These are phyloP conservation scores for Scleropages formosus DNA, from an alignment of 2,797 vertebrate genomes.

Conservation along the genomic window DNA sequence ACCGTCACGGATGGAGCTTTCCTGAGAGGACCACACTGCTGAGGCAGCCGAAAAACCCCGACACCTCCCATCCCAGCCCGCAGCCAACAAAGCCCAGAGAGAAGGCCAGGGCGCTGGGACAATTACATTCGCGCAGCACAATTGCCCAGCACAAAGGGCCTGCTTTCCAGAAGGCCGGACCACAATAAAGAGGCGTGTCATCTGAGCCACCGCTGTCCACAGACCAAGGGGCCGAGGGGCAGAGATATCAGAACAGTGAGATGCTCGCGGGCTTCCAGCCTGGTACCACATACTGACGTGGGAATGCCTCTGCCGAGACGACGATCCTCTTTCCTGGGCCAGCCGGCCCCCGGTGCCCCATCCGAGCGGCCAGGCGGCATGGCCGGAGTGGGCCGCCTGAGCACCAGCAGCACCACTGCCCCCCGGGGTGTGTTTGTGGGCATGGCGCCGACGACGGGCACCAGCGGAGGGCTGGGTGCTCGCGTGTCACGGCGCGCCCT, in stretches of 20 bases:
- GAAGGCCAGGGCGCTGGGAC: conserved; percentile 26
- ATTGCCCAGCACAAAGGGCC: conserved; percentile 45
- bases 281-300: conserved; percentile 39
- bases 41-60: conserved; percentile 64
- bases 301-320: conserved; percentile 82
- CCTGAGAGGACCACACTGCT: conserved; percentile 66
- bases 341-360: conserved; percentile 56
- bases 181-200: conserved; percentile 61
- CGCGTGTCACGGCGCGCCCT: conserved; percentile 83
- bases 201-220: conserved; percentile 58
- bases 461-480: conserved; percentile 70
- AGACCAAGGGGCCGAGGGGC: conserved; percentile 36
- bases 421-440: conserved; percentile 69
- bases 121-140: conserved; percentile 45
- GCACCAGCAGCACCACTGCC: conserved; percentile 39
- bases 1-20: conserved; percentile 68
- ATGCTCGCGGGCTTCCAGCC: conserved; percentile 51
- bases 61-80: conserved; percentile 49
- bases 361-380: conserved; percentile 53
- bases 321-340: conserved; percentile 79
- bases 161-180: conserved; percentile 77
- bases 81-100: conserved; percentile 38
- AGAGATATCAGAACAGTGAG: conserved; percentile 28
- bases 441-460: conserved; percentile 55
- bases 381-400: conserved; percentile 54